A percentile compares a stretch with the other conserved stretches of the same genome.
Conservation (phyloP, 2,888 invertebrate species). For the Coecobrya sp. region DNA sequence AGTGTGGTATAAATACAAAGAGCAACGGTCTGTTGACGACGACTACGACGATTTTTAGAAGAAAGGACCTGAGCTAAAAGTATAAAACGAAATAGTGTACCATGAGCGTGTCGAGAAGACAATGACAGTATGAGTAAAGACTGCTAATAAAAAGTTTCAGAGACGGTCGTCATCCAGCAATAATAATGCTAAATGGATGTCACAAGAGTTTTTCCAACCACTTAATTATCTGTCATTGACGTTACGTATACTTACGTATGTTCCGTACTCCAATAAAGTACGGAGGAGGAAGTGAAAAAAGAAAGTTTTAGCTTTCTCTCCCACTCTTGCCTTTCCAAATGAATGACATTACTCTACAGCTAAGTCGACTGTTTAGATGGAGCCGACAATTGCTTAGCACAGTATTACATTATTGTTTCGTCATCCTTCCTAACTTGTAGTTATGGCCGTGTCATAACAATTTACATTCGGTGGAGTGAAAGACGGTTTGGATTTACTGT, state of each 20-base stretch:
- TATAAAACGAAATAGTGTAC: neutral
- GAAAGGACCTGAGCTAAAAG: neutral
- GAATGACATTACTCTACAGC: neutral
- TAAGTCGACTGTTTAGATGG: neutral
- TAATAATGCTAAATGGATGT: slow-evolving; percentile 71
- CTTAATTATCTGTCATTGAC: slow-evolving; percentile 72
- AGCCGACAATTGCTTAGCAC: neutral
- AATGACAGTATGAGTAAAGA: slow-evolving; percentile 15
- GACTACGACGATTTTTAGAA: neutral
- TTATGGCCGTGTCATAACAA: slow-evolving; percentile 1
- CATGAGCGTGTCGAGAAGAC: neutral
- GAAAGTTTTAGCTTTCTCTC: slow-evolving; percentile 24
- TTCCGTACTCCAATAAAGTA: neutral
- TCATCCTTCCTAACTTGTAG: neutral
- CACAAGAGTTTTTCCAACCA: slow-evolving; percentile 63
- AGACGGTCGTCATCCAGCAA: slow-evolving; percentile 51
- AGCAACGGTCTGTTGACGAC: slow-evolving; percentile 18
- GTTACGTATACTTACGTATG: slow-evolving; percentile 5
- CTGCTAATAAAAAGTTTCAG: slow-evolving; percentile 19
- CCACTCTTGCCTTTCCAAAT: neutral
- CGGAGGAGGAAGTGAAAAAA: neutral
- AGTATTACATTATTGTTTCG: slow-evolving; percentile 20
- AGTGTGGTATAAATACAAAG: slow-evolving; percentile 1
- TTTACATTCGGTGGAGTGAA: neutral
- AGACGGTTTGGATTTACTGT: neutral